A percentile compares a stretch with the other conserved stretches of the same genome.
phyloP scores from a whole-genome alignment of 2,797 vertebrate species.

The Champsocephalus esox region DNA sequence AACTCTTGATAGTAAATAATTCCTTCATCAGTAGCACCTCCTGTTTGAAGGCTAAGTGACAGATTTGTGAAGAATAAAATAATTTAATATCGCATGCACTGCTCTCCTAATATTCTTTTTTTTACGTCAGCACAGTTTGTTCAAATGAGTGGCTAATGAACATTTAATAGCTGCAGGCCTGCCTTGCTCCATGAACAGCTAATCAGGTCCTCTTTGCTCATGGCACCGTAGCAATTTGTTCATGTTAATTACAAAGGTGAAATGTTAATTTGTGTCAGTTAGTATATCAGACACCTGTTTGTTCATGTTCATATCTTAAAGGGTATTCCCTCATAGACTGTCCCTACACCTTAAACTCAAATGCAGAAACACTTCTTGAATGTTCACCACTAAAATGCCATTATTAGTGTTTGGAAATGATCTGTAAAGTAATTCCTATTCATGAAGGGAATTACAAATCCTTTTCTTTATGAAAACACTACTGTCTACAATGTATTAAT shows the following conservation, averaged over 20 bases:
- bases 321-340: constrained; percentile 1
- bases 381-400: neutral
- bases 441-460: neutral
- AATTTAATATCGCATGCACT: neutral
- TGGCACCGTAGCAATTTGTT: constrained; percentile 41
- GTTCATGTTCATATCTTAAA: constrained; percentile 12
- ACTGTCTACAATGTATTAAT: neutral
- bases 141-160: constrained; percentile 73
- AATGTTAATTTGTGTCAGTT: constrained; percentile 64
- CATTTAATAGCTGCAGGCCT: constrained; percentile 62
- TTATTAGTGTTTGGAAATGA: neutral
- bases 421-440: neutral
- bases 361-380: neutral
- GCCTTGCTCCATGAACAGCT: constrained; percentile 53
- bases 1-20: neutral
- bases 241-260: constrained; percentile 57
- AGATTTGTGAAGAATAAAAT: neutral
- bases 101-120: constrained; percentile 30
- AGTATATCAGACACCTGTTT: constrained; percentile 33
- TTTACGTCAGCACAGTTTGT: constrained; percentile 39
- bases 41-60: neutral
- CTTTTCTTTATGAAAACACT: neutral
- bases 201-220: constrained; percentile 51
- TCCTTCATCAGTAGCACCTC: neutral
- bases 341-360: neutral